phyloP scores from a whole-genome alignment of 2,113 vertebrate species.

The Natator depressus region DNA sequence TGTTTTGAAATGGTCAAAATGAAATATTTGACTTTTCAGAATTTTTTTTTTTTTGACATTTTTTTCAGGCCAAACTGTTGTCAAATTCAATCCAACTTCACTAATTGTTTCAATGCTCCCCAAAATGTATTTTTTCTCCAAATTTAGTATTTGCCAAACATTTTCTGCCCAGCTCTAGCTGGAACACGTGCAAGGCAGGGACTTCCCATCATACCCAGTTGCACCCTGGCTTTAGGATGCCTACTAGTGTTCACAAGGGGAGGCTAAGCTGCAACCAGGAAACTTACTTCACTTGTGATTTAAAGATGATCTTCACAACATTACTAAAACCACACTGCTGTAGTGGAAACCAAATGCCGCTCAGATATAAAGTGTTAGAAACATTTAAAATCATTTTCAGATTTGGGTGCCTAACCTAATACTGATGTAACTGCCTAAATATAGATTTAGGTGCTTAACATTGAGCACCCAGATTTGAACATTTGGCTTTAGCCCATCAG shows the following conservation, averaged over 20 bases:
- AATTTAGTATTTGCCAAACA: not conserved
- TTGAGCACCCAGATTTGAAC: not conserved
- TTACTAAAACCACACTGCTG: conserved; percentile 32
- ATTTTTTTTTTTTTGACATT: no score
- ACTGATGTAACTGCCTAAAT: conserved; percentile 52
- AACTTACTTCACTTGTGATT: conserved; percentile 27
- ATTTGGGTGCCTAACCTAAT: conserved; percentile 48
- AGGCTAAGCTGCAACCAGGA: fast-evolving
- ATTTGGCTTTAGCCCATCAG: not conserved
- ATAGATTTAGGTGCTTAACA: not conserved
- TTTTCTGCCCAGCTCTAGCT: not conserved
- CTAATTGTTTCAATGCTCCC: not conserved
- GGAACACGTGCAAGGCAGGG: not conserved
- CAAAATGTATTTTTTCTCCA: not conserved
- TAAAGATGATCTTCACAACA: conserved; percentile 4
- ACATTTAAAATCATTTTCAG: conserved; percentile 70
- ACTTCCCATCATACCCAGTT: not conserved
- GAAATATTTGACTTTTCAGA: no score
- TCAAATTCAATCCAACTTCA: not conserved
- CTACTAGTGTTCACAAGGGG: not conserved
- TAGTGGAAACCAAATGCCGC: conserved; percentile 66
- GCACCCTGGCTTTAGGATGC: not conserved
- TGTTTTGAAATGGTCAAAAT: no score
- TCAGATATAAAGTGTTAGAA: conserved; percentile 62
- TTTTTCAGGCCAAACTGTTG: no score